Base-by-base conservation (phyloP, 2,797 vertebrate species). In the Salarias fasciatus region DNA sequence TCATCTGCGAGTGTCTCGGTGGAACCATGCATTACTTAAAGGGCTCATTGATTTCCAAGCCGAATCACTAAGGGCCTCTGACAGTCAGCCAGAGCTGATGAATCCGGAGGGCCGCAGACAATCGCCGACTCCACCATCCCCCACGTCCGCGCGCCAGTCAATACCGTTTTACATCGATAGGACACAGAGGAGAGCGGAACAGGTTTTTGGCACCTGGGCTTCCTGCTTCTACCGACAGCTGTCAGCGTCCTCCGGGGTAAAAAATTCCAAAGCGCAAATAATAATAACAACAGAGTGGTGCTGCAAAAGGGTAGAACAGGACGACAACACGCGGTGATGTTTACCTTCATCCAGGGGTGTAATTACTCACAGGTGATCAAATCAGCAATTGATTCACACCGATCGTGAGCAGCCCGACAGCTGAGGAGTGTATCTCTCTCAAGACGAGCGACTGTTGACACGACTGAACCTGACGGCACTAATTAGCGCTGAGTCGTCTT, bases 21-120 rank as follows among this genome's bases (percentile, higher is more conserved):
- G 52, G 69, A 77, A 31, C 65, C 63, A 50, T 72, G 67, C 77
- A 79, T 86, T 80, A 83, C 74, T 86, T 83, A 86, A 75, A 85
- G 67, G 61, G 41, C 62, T 82, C 84, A 88, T 86, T 79, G 87
- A 90, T 86, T 83, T 66, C 52, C 29, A 51, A 8, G 53, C 44
- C 65, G 63, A 79, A 83, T 85, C 77, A 55, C 72, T 54, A 38
- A 31, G 30, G 44, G 62, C 49, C 53, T 77, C 75, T 84, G 78
- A 88, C 79, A 78, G 77, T 66, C 57, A 59, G 55, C 51, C 53
- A 8, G 68, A 31, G 62, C 73, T 80, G 82, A 86, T 76, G 82
- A 77, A 79, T 84, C 60, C 76, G 65, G 49, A 52, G 74, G 72
- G 60, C 62, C 46, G 24, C 61, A 75, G 64, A 75, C 83, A 65